Evolutionary conservation across 2,797 vertebrate species (phyloP).

Genomic region (Trachops cirrhosus): DNA sequence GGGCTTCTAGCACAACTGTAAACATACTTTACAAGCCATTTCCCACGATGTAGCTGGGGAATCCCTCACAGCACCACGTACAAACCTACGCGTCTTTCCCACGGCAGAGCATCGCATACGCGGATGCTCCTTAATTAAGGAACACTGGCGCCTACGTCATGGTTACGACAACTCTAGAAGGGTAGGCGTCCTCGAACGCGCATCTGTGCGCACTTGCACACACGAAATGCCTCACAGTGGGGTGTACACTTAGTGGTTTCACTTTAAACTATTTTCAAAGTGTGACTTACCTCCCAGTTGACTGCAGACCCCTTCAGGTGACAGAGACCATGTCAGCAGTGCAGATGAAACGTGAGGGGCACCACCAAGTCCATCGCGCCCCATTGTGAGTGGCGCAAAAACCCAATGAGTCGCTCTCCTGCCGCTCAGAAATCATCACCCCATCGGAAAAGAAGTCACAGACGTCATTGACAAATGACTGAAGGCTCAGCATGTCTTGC

Average conservation of each 20-base stretch:
- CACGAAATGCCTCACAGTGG: fast-evolving
- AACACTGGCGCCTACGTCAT: not conserved
- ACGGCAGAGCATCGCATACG: fast-evolving
- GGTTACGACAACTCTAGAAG: not conserved
- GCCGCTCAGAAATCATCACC: not conserved
- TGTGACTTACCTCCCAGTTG: not conserved
- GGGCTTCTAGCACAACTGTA: not conserved
- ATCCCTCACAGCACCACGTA: fast-evolving
- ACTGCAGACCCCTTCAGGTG: not conserved
- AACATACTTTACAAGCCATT: too few relatives aligned
- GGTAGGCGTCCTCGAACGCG: not conserved
- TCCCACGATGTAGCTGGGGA: not conserved
- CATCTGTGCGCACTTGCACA: not conserved
- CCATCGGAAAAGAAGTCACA: not conserved
- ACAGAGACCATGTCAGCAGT: not conserved
- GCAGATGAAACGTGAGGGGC: not conserved
- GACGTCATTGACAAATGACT: not conserved
- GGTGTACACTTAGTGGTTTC: not conserved
- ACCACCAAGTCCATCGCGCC: not conserved
- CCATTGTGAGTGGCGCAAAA: not conserved
- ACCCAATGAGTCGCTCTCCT: not conserved
- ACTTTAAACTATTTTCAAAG: not conserved
- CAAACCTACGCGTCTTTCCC: too few relatives aligned
- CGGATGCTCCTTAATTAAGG: fast-evolving
- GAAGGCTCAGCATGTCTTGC: not conserved